Base-by-base conservation (phyloP, 2,888 invertebrate genomes). In the Germaria angustata region DNA sequence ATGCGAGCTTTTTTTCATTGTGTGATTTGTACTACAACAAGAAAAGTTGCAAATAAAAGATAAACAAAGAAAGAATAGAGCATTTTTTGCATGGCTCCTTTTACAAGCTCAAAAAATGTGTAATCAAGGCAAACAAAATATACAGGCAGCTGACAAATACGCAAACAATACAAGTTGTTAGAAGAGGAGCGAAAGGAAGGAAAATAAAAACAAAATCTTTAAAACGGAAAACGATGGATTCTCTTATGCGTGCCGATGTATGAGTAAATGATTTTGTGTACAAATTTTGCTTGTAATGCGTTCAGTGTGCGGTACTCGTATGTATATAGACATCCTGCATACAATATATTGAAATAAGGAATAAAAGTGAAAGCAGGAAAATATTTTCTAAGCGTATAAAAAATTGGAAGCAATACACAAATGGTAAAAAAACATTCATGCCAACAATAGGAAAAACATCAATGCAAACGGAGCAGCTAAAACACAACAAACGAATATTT, bases 91-190 rank as follows among this genome's bases (percentile, higher is more conserved):
- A 39, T 66, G 24, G 24, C 41, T 79, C 66, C 51, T 73, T 79
- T 59, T 72, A 72, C 73, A 77, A 77, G 76, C 76, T 41, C 51
- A 77, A n/a, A 68, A 68, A 61, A 41, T 59, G 68, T 77, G 76
- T 68, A 61, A 77, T 77, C 32, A 41, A 77, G 51, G 68, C 59
- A 51, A 51, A 13, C 22, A 65, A 55, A 51, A 34, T 41, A 73
- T 24, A 22, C 15, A 44, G 44, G 53, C 7, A 65, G 22, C 44
- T 44, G 53, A 65, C 44, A 75, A 55, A 44, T 36, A 55, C 15
- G 63, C 73, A 65, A 75, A 53, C 63, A 65, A 65, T 34, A 15
- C 44, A 61, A 46, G 13, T 11, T 49, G 34, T 8, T 36, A 39
- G 5, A 11, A 49, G n/a, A 75, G n/a, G 22, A 44, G 22, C 6